Evolutionary conservation across 2,113 vertebrate species (phyloP).

Genomic region (Opisthocomus hoazin): DNA sequence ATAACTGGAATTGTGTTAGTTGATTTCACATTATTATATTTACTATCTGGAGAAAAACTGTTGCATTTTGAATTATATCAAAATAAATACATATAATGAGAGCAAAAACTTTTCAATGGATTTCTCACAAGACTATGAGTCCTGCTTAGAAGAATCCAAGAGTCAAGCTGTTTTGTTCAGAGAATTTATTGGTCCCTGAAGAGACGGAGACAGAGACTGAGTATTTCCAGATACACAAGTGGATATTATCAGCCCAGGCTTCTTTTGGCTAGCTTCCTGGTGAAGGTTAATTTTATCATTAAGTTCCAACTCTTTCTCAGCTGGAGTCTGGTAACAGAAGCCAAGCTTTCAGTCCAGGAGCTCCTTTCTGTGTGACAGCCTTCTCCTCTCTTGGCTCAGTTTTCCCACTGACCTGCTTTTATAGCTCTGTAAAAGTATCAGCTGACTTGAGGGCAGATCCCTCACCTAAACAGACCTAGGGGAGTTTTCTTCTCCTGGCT

Average conservation of each 20-base stretch:
- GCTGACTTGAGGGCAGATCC: slow-evolving; percentile 23
- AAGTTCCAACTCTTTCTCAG: slow-evolving; percentile 58
- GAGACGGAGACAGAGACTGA: slow-evolving; percentile 53
- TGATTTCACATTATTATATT: background rate
- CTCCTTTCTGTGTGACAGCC: slow-evolving; percentile 32
- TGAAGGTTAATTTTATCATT: slow-evolving; percentile 64
- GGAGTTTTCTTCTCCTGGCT: background rate
- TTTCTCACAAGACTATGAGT: background rate
- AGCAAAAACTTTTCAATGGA: background rate
- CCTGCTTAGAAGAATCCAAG: slow-evolving; percentile 23
- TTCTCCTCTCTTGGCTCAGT: slow-evolving; percentile 18
- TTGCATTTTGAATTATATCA: background rate
- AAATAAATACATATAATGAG: background rate
- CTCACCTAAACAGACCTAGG: background rate
- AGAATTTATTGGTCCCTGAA: slow-evolving; percentile 36
- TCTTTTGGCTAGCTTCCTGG: slow-evolving; percentile 58
- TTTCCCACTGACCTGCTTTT: slow-evolving; percentile 47
- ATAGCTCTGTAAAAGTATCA: slow-evolving; percentile 37
- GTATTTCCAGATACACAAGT: slow-evolving; percentile 61
- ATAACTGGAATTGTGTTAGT: background rate
- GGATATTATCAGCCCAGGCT: slow-evolving; percentile 57
- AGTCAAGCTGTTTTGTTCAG: slow-evolving; percentile 43
- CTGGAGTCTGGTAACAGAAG: slow-evolving; percentile 58
- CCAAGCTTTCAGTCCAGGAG: slow-evolving; percentile 41
- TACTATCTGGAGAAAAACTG: background rate